Evolutionary conservation across 2,888 invertebrate species (phyloP).

Genomic region (Nomada flava): DNA sequence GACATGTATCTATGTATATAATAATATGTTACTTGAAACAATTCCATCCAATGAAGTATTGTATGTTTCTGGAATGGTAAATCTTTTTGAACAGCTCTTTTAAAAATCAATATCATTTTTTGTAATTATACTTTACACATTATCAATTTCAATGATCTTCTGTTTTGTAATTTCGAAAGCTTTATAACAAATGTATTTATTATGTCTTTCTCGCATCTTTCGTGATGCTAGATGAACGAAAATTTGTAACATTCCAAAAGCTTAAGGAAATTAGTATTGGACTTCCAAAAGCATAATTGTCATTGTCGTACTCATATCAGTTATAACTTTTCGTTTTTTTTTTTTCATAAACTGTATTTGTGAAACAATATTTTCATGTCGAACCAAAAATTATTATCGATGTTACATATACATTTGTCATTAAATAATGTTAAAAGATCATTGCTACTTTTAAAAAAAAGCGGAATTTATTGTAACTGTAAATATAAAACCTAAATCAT

Average conservation of each 20-base stretch:
- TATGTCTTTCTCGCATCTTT: background rate
- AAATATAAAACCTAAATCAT: constrained; percentile 54
- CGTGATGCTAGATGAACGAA: background rate
- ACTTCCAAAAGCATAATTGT: constrained; percentile 31
- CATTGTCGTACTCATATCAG: constrained; percentile 15
- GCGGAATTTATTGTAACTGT: constrained; percentile 50
- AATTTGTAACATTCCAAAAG: constrained; percentile 48
- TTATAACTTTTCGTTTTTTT: background rate
- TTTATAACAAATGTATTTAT: no score
- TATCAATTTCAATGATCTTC: background rate
- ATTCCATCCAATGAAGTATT: constrained; percentile 43
- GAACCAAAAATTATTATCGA: constrained; percentile 14
- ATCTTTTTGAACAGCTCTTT: constrained; percentile 6
- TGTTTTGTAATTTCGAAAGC: background rate
- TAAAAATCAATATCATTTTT: constrained; percentile 9
- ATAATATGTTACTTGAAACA: constrained; percentile 45
- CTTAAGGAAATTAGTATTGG: constrained; percentile 27
- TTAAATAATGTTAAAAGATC: constrained; percentile 40
- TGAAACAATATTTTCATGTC: constrained; percentile 30
- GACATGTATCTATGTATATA: constrained; percentile 46
- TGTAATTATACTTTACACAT: constrained; percentile 12
- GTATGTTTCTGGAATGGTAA: constrained; percentile 17
- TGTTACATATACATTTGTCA: constrained; percentile 37
- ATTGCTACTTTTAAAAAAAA: constrained; percentile 24
- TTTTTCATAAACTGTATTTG: constrained; percentile 59